Base-by-base conservation (phyloP, 2,888 invertebrate species). In the Hirudinaria manillensis region DNA sequence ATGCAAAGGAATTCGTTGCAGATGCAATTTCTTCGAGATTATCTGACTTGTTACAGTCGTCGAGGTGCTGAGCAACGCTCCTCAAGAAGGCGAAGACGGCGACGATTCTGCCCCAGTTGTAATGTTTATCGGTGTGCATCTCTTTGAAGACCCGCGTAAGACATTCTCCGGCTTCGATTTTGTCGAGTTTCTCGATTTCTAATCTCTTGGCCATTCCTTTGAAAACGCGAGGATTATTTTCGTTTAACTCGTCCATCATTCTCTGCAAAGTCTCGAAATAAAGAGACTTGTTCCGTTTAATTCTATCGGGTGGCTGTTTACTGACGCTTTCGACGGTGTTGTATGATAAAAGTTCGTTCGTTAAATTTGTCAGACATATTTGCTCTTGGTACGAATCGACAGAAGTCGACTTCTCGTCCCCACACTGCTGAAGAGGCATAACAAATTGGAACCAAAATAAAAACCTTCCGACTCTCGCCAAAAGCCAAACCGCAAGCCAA, bases 21-120 rank as follows among this genome's bases (percentile, higher is more conserved):
- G 82, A 77, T 13, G 83, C 81, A 68, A 83, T 82, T 79, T 81
- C 81, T 34, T 71, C 74, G 29, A 77, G 74, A 55, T 75, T 67
- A 24, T 78, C 72, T 76, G 76, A 36, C 72, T 66, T 76, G 13
- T 77, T 56, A 34, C 72, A 70, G 34, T 71, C 68, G 7, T 51
- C 29, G 55, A 81, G 80, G 76, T 81, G 80, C 53, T 79, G 76
- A 1, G 81, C 80, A 27, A 84, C 75, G 72, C 82, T 77, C 6
- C 81, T 79, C 61, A 82, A 82, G 79, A 84, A 84, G 6, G 83
- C 81, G 78, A 82, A 83, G 27, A 83, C 82, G 71, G 83, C 82
- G 32, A 83, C 83, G 27, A 84, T 81, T 74, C 84, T 78, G 32
- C 84, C 84, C 84, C 84, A 84, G 76, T 84, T 84, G 53, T 82